These are phyloP conservation scores for Anomalospiza imberbis DNA, from an alignment of 2,797 vertebrate genomes.

Conservation along the genomic window DNA sequence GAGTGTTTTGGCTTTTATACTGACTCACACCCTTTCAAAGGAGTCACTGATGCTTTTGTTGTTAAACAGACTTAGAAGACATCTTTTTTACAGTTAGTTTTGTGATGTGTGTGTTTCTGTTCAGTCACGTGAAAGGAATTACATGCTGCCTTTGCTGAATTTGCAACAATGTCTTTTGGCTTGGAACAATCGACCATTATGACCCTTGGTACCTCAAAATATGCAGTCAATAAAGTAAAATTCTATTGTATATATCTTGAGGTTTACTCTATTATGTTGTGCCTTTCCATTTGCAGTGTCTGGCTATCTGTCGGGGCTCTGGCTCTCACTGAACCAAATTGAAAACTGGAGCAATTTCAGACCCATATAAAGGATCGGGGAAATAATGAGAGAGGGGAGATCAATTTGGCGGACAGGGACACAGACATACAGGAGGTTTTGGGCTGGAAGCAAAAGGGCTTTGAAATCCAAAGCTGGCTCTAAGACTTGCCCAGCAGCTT, in stretches of 20 bases:
- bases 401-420: not conserved
- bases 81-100: not conserved
- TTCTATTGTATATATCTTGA: not conserved
- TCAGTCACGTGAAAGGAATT: not conserved
- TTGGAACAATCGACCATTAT: not conserved
- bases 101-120: not conserved
- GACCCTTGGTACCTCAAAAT: not conserved
- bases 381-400: not conserved
- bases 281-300: not conserved
- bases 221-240: not conserved
- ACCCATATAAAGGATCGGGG: not conserved
- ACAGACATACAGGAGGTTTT: not conserved
- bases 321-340: not conserved
- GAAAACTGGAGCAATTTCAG: constrained; percentile 22
- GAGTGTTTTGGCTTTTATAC: constrained; percentile 8
- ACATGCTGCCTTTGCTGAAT: not conserved
- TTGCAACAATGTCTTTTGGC: not conserved
- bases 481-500: not conserved
- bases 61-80: not conserved
- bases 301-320: not conserved
- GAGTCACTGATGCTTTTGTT: not conserved
- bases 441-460: not conserved
- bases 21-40: not conserved
- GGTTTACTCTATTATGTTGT: not conserved
- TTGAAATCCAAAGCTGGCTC: not conserved